Conservation (phyloP, 2,113 vertebrate species). For the Daboia siamensis region DNA sequence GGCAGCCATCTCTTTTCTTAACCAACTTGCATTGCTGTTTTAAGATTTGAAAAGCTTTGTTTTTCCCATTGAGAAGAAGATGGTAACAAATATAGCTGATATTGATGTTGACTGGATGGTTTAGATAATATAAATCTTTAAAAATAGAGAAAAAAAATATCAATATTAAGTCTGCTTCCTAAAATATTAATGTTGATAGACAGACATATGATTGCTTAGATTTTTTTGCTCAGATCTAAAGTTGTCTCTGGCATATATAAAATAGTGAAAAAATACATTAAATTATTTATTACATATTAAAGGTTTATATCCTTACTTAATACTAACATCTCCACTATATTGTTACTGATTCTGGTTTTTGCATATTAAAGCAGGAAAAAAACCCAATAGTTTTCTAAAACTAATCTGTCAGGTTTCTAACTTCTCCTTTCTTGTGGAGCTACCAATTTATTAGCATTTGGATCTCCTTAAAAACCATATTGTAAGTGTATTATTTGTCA, state of each 20-base stretch:
- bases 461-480: neutral
- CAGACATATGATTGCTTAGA: neutral
- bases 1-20: constrained; percentile 59
- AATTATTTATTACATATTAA: no score
- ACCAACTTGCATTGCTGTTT: constrained; percentile 52
- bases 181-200: neutral
- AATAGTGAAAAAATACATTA: neutral
- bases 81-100: constrained; percentile 53
- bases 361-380: neutral
- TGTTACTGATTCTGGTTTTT: neutral
- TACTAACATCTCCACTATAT: no score
- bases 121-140: neutral
- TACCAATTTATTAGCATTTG: neutral
- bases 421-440: no score
- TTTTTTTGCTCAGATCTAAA: neutral
- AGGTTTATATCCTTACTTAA: no score
- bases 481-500: neutral
- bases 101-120: constrained; percentile 35
- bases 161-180: neutral
- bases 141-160: neutral
- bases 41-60: constrained; percentile 38
- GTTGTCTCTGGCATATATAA: neutral
- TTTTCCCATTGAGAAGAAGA: constrained; percentile 50
- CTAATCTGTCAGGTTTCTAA: no score
- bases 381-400: neutral